Conservation (phyloP, 2,797 vertebrate species). For the Hypotaenidia philippensis region DNA sequence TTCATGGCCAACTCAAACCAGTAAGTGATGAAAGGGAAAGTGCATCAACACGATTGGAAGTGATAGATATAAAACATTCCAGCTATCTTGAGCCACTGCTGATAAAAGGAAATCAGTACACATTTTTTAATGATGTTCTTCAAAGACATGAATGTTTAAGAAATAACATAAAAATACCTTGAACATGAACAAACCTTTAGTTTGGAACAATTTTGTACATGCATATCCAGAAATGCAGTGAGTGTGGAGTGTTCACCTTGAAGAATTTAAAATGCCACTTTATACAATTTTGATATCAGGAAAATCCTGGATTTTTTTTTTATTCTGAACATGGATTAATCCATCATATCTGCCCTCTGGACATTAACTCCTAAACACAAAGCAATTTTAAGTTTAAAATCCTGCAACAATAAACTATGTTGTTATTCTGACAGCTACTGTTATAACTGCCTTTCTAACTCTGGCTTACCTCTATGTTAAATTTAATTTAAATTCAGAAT, state of each 20-base stretch:
- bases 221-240: neutral
- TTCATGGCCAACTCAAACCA: neutral
- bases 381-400: neutral
- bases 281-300: neutral
- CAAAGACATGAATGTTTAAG: neutral
- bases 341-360: neutral
- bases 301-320: neutral
- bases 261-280: neutral
- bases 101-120: neutral
- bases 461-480: neutral
- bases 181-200: neutral
- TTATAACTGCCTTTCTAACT: neutral
- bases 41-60: neutral
- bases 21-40: neutral
- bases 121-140: neutral
- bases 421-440: neutral
- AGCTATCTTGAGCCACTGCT: neutral
- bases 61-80: neutral
- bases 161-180: neutral
- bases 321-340: neutral
- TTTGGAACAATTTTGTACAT: neutral
- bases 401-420: neutral
- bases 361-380: neutral
- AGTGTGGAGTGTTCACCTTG: neutral
- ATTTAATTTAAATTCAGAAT: neutral